These are phyloP conservation scores for Caradrina kadenii DNA, from an alignment of 2,888 invertebrate genomes.

Conservation along the genomic window DNA sequence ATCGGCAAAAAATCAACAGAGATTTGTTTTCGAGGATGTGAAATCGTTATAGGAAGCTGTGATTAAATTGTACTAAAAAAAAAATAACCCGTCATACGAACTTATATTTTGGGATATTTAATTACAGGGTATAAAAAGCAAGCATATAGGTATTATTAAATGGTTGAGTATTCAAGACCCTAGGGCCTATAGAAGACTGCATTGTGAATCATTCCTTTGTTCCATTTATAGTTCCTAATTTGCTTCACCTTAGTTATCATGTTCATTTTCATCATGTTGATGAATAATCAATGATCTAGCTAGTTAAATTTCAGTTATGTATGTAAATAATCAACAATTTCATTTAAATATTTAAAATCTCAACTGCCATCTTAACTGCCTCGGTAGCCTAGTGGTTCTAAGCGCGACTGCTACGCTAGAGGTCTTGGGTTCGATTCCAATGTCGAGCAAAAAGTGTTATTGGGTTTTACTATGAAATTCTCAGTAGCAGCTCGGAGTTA, in stretches of 20 bases:
- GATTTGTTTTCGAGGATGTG: conserved; percentile 73
- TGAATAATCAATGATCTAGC: not conserved
- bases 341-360: not conserved
- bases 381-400: too few species aligned
- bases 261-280: not conserved
- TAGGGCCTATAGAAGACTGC: not conserved
- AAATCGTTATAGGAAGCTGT: conserved; percentile 64
- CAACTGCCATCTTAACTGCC: too few species aligned
- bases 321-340: too few species aligned
- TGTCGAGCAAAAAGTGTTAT: too few species aligned
- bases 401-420: too few species aligned
- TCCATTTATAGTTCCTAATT: not conserved
- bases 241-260: not conserved
- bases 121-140: conserved; percentile 29
- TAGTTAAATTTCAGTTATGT: not conserved
- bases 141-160: not conserved
- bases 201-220: conserved; percentile 1
- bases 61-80: conserved; percentile 36
- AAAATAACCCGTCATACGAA: conserved; percentile 4
- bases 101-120: conserved; percentile 4
- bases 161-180: conserved; percentile 1
- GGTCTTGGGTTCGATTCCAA: too few species aligned
- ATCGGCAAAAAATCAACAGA: conserved; percentile 74
- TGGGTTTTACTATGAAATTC: too few species aligned
- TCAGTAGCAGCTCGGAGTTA: too few species aligned